Conservation (phyloP, 2,113 vertebrate genomes). For the Chiloscyllium plagiosum region DNA sequence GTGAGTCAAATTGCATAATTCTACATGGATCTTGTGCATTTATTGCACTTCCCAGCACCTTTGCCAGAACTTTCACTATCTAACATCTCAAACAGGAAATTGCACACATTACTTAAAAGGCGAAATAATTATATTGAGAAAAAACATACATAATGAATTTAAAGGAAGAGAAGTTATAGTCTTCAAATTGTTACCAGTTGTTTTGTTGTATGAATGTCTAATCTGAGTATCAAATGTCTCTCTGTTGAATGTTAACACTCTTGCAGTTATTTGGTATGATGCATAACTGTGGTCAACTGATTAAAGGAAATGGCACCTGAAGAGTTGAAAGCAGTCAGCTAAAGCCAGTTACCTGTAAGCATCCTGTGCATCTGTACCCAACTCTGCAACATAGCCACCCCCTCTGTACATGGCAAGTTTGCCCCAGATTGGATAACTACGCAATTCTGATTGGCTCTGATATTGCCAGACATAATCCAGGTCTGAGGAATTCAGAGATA, state of each 20-base stretch:
- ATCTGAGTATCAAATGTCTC: not conserved
- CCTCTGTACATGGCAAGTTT: conserved; percentile 70
- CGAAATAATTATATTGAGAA: not conserved
- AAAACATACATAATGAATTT: not conserved
- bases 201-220: not conserved
- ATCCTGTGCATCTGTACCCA: conserved; percentile 66
- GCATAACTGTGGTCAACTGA: not conserved
- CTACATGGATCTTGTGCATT: not conserved
- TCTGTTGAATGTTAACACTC: not conserved
- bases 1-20: not conserved
- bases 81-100: not conserved
- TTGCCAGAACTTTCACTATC: not conserved
- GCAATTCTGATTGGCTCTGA: conserved; percentile 66
- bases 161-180: not conserved
- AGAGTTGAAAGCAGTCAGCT: not conserved
- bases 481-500: conserved; percentile 46
- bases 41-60: not conserved
- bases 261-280: not conserved
- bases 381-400: conserved; percentile 76
- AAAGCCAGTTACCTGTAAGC: conserved; percentile 63
- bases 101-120: not conserved
- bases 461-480: conserved; percentile 66
- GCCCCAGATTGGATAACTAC: conserved; percentile 71
- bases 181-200: not conserved
- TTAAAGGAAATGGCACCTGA: not conserved